These are phyloP conservation scores for Typhlichthys eigenmanni DNA, from an alignment of 2,797 vertebrate genomes.

Conservation along the genomic window DNA sequence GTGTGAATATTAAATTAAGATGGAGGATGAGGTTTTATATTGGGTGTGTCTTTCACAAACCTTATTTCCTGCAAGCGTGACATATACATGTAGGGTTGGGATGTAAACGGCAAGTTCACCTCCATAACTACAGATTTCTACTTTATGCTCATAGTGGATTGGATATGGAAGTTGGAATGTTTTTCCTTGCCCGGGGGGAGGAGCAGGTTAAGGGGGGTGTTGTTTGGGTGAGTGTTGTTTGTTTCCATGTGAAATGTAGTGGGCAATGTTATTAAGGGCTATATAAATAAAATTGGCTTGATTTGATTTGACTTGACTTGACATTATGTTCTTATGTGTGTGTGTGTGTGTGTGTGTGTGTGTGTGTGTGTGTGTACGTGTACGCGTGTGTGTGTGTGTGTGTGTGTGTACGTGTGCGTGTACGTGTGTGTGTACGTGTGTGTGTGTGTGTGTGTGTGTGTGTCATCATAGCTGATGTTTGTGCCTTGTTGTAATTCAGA, in stretches of 20 bases:
- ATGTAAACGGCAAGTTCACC: constrained; percentile 24
- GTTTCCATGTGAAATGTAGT: too few relatives aligned
- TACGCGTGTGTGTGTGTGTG: too few relatives aligned
- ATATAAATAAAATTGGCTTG: neutral
- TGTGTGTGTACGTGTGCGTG: too few relatives aligned
- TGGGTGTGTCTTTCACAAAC: constrained; percentile 6
- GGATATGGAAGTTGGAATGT: too few relatives aligned
- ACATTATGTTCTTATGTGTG: neutral
- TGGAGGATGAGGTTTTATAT: constrained; percentile 7
- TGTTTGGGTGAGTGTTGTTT: too few relatives aligned
- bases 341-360: neutral
- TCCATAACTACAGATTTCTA: constrained; percentile 47
- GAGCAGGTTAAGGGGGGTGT: too few relatives aligned
- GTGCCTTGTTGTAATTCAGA: neutral
- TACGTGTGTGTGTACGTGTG: too few relatives aligned
- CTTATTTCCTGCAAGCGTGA: constrained; percentile 15
- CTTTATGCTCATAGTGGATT: neutral
- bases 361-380: neutral
- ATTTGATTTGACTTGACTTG: constrained; percentile 1
- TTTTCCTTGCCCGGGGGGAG: too few relatives aligned
- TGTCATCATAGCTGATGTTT: neutral
- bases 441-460: neutral
- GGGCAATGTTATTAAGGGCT: too few relatives aligned
- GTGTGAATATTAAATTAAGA: neutral
- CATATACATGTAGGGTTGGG: constrained; percentile 14